Evolutionary conservation across 2,797 vertebrate species (phyloP), one percentile per base, ranked within the genome.

Genomic region (Choloepus didactylus): DNA sequence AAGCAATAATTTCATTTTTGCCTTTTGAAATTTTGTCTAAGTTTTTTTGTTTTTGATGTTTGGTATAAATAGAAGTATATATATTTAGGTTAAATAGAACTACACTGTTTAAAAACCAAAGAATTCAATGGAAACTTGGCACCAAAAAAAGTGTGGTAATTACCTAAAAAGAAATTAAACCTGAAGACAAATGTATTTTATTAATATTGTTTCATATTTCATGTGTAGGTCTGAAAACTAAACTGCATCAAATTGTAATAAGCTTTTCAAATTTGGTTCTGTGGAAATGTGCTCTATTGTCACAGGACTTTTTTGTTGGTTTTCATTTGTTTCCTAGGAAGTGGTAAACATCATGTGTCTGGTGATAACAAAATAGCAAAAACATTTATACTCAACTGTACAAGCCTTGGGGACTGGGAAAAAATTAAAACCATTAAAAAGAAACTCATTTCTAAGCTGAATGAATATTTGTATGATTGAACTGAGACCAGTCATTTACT

Each of bases 91-190:
- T 96, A 97, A 59, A 84, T 27, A 89, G 70, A 92, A n/a, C 64
- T 96, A 86, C 95, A 92, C 72, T 96, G 96, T 98, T 96, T 97
- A 35, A 98, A 98, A 98, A 96, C 98, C 98, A 98, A 98, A 98
- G 98, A 98, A 97, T 97, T 91, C 56, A 98, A 73, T 89, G 23
- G 41, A 97, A 94, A 75, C 73, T 70, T 97, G 98, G 56, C 49
- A 93, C 81, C 79, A 49, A 95, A 88, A 96, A 69, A 38, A 49
- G 11, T 95, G 6, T 95, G 89, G 51, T 95, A 97, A 97, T 85
- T 97, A 91, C 44, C 95, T 95, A 97, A 51, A 96, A 97, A 96
- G 91, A 97, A 96, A 75, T 77, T 73, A 93, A 84, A 31, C 77
- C 87, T 97, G 91, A 89, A 87, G 87, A 95, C 95, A 80, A 59